Evolutionary conservation across 2,113 vertebrate genomes (phyloP), one percentile per base, ranked within the genome.

Genomic region (Periophthalmus modestus): DNA sequence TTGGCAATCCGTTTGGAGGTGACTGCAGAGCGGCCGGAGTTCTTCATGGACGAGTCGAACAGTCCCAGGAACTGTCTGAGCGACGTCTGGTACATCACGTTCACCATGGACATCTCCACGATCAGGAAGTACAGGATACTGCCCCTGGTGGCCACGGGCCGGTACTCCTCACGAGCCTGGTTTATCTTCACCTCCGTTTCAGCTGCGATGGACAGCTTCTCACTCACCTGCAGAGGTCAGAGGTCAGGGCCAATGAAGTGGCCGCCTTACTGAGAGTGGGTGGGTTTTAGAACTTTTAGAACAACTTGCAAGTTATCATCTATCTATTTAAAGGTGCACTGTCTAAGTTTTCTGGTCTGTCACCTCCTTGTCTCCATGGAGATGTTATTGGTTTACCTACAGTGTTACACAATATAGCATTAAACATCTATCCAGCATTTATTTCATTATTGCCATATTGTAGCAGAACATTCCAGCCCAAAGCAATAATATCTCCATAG

Each of bases 91-190:
- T 96, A 96, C 95, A 96, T 96, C 68, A 94, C 48, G 79, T 95
- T 95, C 66, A 96, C 94, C 74, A 95, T 82, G 16, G 94, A 95
- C 94, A 96, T 94, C 89, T 96, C 95, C 84, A 95, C 94, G 34
- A 96, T 94, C 48, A 96, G 93, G 86, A 95, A 96, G 88, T 96
- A 96, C 16, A 96, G 94, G 80, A 94, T 94, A 82, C 95, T 95
- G 48, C 95, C 95, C 69, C 94, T 93, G 69, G 88, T 73, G 87
- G 95, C 95, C 76, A 95, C 94, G 0, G 94, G 95, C 0, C 95
- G 94, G 87, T 95, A 96, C 73, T 96, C 95, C 86, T 96, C 95
- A 78, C 95, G 90, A 13, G 94, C 94, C 33, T 84, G 84, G 82
- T 94, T 96, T 85, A 96, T 95, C 90, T 94, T 94, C 73, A 94